Evolutionary conservation across 2,888 invertebrate genomes (phyloP).

Genomic region (Peribatodes rhomboidaria): DNA sequence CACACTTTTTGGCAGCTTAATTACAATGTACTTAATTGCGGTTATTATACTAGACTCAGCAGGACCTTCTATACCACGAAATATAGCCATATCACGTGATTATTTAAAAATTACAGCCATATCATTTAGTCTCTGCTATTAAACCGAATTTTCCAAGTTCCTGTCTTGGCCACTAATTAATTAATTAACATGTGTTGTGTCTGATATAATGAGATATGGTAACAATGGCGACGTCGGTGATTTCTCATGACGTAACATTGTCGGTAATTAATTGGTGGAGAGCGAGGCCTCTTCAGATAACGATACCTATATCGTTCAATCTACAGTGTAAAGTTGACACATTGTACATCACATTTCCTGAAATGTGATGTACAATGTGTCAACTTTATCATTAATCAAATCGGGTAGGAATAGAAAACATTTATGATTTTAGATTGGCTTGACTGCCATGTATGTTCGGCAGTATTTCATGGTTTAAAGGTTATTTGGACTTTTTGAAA

Average conservation of each 20-base stretch:
- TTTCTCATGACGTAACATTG: constrained; percentile 71
- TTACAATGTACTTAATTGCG: neutral
- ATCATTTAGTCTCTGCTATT: constrained; percentile 36
- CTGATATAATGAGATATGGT: constrained; percentile 53
- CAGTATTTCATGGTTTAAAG: no score
- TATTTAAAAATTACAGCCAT: constrained; percentile 14
- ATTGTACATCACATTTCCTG: no score
- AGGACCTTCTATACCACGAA: neutral
- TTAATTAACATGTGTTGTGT: constrained; percentile 51
- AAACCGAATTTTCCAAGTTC: constrained; percentile 40
- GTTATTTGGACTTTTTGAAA: no score
- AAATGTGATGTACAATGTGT: neutral
- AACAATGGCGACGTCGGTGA: constrained; percentile 61
- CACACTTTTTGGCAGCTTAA: neutral
- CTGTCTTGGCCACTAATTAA: constrained; percentile 45
- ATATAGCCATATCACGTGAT: neutral
- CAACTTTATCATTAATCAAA: neutral
- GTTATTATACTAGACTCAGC: neutral
- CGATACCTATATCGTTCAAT: neutral
- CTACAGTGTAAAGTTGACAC: neutral
- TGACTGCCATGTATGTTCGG: no score
- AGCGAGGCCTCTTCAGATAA: constrained; percentile 11
- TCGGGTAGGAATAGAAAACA: no score
- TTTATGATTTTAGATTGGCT: no score
- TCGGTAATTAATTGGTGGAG: constrained; percentile 59